Base-by-base conservation (phyloP, 2,888 invertebrate species). In the Rhagonycha lutea region DNA sequence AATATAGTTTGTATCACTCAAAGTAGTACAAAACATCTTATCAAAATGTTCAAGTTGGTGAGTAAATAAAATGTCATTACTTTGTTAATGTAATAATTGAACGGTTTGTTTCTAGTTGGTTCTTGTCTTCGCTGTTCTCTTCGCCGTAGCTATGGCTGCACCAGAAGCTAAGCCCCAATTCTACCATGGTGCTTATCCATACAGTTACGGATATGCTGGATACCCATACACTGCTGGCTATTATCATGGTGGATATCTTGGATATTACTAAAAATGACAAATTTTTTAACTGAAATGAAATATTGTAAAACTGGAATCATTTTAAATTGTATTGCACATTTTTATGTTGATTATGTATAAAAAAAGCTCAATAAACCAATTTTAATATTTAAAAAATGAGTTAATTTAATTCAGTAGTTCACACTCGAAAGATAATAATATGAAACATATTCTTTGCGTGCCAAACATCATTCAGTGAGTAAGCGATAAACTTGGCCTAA, bases 121-220 rank as follows among this genome's bases (percentile, higher is more conserved):
- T 28, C 18, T 79, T n/a, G 71, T 75, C 4, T 71, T 75, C 62
- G 79, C 73, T 62, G 71, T 70, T 28, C 72, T 79, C 26, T 77
- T 79, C 70, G 79, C 75, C 26, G 63, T 79, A 24, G 75, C 77
- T 63, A 60, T 75, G 61, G 79, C 79, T 14, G 77, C 60, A 29
- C 78, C 78, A 12, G 74, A 78, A 69, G 72, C 78, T 24, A 70
- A 69, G 23, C 72, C 78, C 7, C 73, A 73, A 29, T 61, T 61
- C 68, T 73, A 68, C 26, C 61, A 62, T n/a, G 29, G 23, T 7
- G 26, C 5, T 11, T 72, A 67, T 18, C 68, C 73, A 14, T 72
- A 72, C 72, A 72, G 14, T 65, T 67, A 72, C 24, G 68, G 61
- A n/a, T 29, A 32, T 23, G 32, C 29, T 60, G 65, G 26, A 26